A percentile compares a stretch with the other conserved stretches of the same genome.
phyloP scores from a whole-genome alignment of 2,888 invertebrate species.

The Drosophila pegasa region DNA sequence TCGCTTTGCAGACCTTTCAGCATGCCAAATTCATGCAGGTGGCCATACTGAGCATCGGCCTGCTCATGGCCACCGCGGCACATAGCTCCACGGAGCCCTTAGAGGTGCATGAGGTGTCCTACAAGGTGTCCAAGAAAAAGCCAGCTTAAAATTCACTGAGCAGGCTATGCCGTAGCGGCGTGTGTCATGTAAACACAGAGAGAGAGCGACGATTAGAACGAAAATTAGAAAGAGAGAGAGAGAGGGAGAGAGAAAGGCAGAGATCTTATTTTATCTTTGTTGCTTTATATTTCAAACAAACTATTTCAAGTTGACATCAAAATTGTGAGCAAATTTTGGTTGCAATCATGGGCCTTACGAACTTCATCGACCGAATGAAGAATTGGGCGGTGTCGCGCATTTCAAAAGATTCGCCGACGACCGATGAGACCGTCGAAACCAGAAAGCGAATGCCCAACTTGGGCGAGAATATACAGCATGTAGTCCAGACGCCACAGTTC shows the following conservation, averaged over 20 bases:
- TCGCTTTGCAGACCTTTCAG: conserved; percentile 65
- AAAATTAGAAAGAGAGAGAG: neutral
- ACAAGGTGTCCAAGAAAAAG: neutral
- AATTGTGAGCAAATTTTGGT: conserved; percentile 14
- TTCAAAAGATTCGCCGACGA: neutral
- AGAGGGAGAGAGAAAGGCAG: neutral
- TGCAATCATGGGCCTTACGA: conserved; percentile 51
- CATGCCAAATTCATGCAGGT: conserved; percentile 76
- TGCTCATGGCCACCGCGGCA: conserved; percentile 40
- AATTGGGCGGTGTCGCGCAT: conserved; percentile 22
- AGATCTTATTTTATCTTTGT: conserved; percentile 3
- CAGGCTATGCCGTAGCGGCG: conserved; percentile 24
- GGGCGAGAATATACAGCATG: conserved; percentile 63
- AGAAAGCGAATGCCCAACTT: conserved; percentile 43
- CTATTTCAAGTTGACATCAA: neutral
- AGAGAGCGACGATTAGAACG: neutral
- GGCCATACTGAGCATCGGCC: conserved; percentile 62
- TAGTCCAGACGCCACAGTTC: conserved; percentile 60
- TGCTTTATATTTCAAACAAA: conserved; percentile 9
- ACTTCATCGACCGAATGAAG: conserved; percentile 31
- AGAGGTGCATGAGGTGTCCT: conserved; percentile 38
- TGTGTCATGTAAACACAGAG: neutral
- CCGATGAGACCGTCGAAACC: neutral
- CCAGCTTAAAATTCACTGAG: neutral
- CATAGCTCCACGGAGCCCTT: neutral